Percentiles rank a stretch among this genome's conserved stretches.
Conservation (phyloP, 2,113 vertebrate species). For the Zingel zingel region DNA sequence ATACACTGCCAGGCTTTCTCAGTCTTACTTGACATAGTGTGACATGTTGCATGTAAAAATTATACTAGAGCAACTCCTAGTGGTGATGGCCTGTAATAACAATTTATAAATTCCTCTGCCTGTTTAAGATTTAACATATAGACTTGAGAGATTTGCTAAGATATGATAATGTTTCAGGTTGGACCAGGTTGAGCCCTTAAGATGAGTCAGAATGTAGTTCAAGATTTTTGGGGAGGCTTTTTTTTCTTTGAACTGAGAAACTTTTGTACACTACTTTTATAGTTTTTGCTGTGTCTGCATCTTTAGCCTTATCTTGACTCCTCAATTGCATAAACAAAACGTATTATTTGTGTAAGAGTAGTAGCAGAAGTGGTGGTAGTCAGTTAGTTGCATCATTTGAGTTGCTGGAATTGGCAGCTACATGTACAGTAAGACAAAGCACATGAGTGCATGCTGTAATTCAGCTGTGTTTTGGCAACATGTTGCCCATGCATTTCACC, state of each 20-base stretch:
- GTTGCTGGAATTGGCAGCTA: neutral
- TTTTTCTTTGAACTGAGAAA: neutral
- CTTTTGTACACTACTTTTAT: neutral
- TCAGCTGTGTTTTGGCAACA: constrained; percentile 36
- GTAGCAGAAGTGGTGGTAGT: neutral
- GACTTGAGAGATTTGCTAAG: neutral
- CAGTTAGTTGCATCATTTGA: neutral
- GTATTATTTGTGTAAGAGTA: neutral
- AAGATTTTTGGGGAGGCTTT: neutral
- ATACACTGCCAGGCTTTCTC: neutral
- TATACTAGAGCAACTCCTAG: constrained; percentile 45
- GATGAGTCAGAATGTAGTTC: neutral
- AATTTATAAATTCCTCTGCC: neutral
- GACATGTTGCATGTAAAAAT: neutral
- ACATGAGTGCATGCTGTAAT: neutral
- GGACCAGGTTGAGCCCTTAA: neutral
- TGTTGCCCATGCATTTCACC: neutral
- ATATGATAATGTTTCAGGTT: neutral
- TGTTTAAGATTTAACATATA: neutral
- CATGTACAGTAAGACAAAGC: constrained; percentile 6
- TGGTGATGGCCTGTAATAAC: constrained; percentile 33
- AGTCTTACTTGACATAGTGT: neutral
- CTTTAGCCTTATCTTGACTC: neutral
- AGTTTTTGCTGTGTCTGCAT: neutral
- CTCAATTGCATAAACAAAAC: neutral